phyloP scores from a whole-genome alignment of 2,797 vertebrate species.

The Lutjanus argentimaculatus region DNA sequence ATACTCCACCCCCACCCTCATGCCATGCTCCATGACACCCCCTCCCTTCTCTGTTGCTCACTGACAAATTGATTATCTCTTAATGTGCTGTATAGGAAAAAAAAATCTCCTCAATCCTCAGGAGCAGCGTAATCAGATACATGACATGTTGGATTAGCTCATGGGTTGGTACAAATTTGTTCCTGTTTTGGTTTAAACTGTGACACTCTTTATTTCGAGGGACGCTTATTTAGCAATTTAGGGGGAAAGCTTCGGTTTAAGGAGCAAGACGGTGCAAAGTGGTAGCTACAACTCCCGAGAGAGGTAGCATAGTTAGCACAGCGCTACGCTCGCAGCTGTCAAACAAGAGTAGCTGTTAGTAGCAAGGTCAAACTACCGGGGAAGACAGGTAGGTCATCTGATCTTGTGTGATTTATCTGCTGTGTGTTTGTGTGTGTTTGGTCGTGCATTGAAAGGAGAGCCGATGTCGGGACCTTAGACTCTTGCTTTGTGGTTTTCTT shows the following conservation, averaged over 20 bases:
- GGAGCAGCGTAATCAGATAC: constrained; percentile 52
- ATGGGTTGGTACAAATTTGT: constrained; percentile 56
- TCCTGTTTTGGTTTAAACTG: constrained; percentile 45
- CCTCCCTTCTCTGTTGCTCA: constrained; percentile 54
- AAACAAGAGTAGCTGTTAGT: constrained; percentile 38
- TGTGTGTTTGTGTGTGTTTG: constrained; percentile 60
- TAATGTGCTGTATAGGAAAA: constrained; percentile 58
- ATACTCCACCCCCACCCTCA: constrained; percentile 57
- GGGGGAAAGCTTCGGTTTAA: constrained; percentile 28
- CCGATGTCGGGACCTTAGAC: constrained; percentile 53
- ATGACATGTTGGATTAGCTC: constrained; percentile 56
- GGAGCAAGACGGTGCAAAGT: constrained; percentile 19
- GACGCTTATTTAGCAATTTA: constrained; percentile 34
- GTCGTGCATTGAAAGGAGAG: constrained; percentile 71
- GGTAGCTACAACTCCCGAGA: constrained; percentile 23
- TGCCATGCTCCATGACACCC: constrained; percentile 48
- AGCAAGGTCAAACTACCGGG: constrained; percentile 58
- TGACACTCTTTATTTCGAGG: constrained; percentile 30
- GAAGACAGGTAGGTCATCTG: constrained; percentile 82
- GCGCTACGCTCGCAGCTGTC: constrained; percentile 4
- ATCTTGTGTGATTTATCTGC: constrained; percentile 76
- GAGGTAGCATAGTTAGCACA: constrained; percentile 18
- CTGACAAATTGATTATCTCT: constrained; percentile 81
- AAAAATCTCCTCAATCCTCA: constrained; percentile 45
- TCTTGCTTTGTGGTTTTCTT: constrained; percentile 62